Conservation (phyloP, 2,113 vertebrate genomes). For the Castor canadensis region DNA sequence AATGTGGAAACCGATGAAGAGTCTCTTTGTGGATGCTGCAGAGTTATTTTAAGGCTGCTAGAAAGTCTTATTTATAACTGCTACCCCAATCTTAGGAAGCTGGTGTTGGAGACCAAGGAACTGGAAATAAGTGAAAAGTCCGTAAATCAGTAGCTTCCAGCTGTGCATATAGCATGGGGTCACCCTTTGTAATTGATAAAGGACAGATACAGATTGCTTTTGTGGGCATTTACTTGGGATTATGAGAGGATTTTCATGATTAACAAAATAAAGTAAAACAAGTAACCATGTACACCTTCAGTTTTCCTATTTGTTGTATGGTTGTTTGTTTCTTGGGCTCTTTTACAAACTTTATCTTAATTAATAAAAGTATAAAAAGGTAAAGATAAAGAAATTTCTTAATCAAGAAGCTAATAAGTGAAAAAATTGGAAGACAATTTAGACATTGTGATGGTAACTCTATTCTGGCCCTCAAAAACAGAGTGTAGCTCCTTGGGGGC, state of each 20-base stretch:
- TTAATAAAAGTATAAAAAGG: neutral
- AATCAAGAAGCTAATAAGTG: neutral
- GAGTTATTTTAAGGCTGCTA: constrained; percentile 5
- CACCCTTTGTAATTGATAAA: neutral
- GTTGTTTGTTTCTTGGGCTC: neutral
- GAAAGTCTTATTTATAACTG: constrained; percentile 24
- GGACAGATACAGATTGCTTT: neutral
- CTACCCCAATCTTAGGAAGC: neutral
- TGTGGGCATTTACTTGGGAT: neutral
- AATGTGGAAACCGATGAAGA: neutral
- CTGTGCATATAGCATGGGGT: neutral
- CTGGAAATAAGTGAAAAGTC: neutral
- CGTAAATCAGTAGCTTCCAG: neutral
- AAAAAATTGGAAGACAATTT: neutral
- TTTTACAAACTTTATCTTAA: neutral
- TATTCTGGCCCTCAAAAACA: neutral
- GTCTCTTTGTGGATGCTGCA: neutral
- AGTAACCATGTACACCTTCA: neutral
- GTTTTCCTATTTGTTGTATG: neutral
- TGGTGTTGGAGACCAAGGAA: neutral
- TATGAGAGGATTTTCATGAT: neutral
- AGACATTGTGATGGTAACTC: neutral
- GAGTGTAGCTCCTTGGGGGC: neutral
- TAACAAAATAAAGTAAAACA: neutral
- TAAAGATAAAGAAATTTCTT: neutral